phyloP scores from a whole-genome alignment of 2,113 vertebrate genomes.

The Chlamydotis undulata region DNA sequence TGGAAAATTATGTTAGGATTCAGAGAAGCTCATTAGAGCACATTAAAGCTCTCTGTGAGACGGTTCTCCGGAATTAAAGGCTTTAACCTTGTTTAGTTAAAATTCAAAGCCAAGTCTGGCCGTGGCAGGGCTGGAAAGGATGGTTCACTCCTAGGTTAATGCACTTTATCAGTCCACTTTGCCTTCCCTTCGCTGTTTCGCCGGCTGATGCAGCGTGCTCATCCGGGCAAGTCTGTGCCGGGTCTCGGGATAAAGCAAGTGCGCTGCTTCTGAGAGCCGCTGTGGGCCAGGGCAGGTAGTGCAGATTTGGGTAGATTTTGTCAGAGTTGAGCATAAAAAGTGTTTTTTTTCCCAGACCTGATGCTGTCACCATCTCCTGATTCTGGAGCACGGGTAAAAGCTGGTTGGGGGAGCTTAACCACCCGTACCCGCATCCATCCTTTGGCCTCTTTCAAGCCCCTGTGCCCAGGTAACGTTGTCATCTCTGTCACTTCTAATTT shows the following conservation, averaged over 20 bases:
- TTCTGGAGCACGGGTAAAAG: background rate
- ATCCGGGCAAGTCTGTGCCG: background rate
- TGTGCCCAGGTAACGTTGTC: accelerated
- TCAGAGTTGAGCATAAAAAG: background rate
- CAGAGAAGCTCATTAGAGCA: background rate
- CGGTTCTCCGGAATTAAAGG: background rate
- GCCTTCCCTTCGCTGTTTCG: background rate
- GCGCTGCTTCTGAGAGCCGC: accelerated
- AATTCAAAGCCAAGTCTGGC: background rate
- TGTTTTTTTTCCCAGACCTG: background rate
- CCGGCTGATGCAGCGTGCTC: accelerated
- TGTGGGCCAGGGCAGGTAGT: accelerated
- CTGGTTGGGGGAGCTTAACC: background rate
- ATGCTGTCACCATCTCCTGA: background rate
- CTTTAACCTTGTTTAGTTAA: background rate
- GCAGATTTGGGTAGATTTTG: background rate
- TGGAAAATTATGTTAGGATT: background rate
- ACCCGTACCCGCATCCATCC: background rate
- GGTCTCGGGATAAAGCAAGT: accelerated
- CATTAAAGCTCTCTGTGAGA: constrained; percentile 14
- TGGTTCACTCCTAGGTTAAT: background rate
- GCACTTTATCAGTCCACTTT: background rate
- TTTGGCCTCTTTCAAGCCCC: background rate
- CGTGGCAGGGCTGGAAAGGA: background rate
- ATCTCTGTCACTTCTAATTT: background rate